These are phyloP conservation scores for Rhabdornis inornatus DNA, from an alignment of 2,113 vertebrate species.

Conservation along the genomic window DNA sequence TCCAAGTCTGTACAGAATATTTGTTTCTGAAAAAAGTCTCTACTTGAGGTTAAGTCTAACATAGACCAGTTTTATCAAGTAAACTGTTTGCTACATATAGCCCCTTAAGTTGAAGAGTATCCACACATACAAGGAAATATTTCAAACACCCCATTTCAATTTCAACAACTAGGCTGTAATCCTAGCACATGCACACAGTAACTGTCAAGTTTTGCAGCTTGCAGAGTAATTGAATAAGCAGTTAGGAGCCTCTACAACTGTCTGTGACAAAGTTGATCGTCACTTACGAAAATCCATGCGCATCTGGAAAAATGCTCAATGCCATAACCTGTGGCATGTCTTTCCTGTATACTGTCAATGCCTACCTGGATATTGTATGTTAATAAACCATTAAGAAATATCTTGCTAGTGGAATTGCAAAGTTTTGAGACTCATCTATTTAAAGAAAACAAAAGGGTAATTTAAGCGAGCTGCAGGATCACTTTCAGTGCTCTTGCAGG, in stretches of 20 bases:
- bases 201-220: constrained; percentile 13
- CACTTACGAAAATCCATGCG: not conserved
- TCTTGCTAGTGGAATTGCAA: not conserved
- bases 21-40: not conserved
- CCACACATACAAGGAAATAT: not conserved
- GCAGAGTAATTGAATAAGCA: not conserved
- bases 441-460: not conserved
- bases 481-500: not conserved
- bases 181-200: not conserved
- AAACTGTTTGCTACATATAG: not conserved
- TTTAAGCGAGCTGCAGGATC: constrained; percentile 8
- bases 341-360: not conserved
- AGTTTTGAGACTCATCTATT: not conserved
- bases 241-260: not conserved
- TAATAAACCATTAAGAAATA: not conserved
- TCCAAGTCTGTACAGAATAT: not conserved
- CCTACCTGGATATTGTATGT: not conserved
- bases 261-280: not conserved
- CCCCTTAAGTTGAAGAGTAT: not conserved
- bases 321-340: not conserved
- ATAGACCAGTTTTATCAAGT: constrained; percentile 15
- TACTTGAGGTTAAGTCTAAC: not conserved
- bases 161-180: constrained; percentile 1
- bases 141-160: not conserved
- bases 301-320: not conserved